Evolutionary conservation across 64 coral and sea anemone species (phyloP).

Genomic region (Cladopsammia gracilis): DNA sequence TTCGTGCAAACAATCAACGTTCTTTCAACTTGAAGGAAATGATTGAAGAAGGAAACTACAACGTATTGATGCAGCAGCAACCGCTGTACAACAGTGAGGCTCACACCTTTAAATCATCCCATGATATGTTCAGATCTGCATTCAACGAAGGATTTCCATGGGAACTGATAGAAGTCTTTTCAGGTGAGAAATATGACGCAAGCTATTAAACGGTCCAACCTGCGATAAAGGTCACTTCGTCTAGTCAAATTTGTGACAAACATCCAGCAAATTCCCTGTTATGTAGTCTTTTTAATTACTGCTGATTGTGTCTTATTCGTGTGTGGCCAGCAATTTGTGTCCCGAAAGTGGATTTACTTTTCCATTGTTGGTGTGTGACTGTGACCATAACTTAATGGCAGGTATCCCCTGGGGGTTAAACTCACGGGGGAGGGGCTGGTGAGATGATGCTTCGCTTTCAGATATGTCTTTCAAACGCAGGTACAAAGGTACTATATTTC

Average conservation of each 20-base stretch:
- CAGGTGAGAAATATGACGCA: conserved; percentile 36
- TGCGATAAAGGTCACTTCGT: too few relatives aligned
- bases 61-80: conserved; percentile 67
- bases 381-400: too few relatives aligned
- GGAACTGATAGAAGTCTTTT: conserved; percentile 86
- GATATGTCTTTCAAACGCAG: neutral
- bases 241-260: too few relatives aligned
- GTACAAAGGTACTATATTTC: neutral
- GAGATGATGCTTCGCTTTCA: neutral
- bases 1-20: conserved; percentile 68
- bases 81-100: conserved; percentile 69
- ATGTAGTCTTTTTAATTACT: too few relatives aligned
- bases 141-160: conserved; percentile 91
- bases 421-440: too few relatives aligned
- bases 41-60: conserved; percentile 51
- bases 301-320: too few relatives aligned
- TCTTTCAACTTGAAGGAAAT: conserved; percentile 51
- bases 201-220: neutral
- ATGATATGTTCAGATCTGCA: conserved; percentile 71
- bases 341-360: too few relatives aligned
- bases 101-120: conserved; percentile 74
- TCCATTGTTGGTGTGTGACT: too few relatives aligned
- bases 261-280: too few relatives aligned
- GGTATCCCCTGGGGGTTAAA: too few relatives aligned
- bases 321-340: too few relatives aligned